Percentiles rank a stretch among this genome's conserved stretches.
Conservation (phyloP, 2,888 invertebrate species). For the Drosophila tripunctata region DNA sequence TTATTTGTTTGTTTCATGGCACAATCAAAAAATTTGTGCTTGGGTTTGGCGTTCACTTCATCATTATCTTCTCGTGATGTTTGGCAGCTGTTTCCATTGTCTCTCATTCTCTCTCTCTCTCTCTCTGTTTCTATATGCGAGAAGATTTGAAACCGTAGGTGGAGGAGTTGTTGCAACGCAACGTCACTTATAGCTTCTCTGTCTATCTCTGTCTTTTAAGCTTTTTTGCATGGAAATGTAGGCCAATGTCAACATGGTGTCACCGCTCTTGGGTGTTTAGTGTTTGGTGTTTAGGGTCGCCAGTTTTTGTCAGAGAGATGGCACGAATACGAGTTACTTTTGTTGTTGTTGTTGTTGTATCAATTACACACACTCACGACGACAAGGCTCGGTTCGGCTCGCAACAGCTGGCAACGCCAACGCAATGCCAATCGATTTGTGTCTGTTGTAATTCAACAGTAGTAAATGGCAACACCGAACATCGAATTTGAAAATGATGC, state of each 20-base stretch:
- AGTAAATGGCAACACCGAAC: conserved; percentile 66
- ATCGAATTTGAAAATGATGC: conserved; percentile 43
- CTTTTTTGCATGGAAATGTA: conserved; percentile 75
- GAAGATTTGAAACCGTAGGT: conserved; percentile 61
- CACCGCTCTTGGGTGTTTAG: conserved; percentile 75
- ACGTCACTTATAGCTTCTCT: conserved; percentile 30
- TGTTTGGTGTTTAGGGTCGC: conserved; percentile 78
- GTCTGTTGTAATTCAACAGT: conserved; percentile 57
- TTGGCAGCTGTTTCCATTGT: conserved; percentile 49
- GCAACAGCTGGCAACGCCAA: conserved; percentile 50
- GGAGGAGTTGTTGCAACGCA: conserved; percentile 52
- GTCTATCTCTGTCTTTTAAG: conserved; percentile 17
- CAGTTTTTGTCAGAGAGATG: conserved; percentile 49
- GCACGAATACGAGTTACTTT: too few relatives aligned
- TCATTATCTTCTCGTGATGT: conserved; percentile 55
- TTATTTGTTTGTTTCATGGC: conserved; percentile 62
- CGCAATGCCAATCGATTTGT: conserved; percentile 73
- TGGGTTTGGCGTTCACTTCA: conserved; percentile 56
- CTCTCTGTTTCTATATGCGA: too few relatives aligned
- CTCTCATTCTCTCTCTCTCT: too few relatives aligned
- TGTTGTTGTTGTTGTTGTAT: conserved; percentile 27
- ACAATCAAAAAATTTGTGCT: conserved; percentile 42
- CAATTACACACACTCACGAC: conserved; percentile 56
- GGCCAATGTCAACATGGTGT: conserved; percentile 80
- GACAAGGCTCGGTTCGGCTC: conserved; percentile 38